A percentile compares a stretch with the other conserved stretches of the same genome.
Conservation (phyloP, 2,888 invertebrate genomes). For the Lycia hirtaria region DNA sequence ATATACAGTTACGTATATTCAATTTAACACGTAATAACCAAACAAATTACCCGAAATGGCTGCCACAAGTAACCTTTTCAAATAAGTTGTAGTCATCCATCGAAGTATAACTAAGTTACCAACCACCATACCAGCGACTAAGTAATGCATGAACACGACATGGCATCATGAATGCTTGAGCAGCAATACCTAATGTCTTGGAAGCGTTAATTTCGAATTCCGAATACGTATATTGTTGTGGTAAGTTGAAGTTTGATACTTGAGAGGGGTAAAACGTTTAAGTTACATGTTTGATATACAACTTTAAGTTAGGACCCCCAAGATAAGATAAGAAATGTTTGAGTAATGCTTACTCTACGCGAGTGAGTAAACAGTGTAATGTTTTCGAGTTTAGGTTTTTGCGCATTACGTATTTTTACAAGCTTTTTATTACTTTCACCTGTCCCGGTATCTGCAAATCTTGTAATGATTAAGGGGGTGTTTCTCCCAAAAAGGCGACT, state of each 20-base stretch:
- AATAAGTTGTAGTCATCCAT: not conserved
- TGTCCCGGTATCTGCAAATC: too few species aligned
- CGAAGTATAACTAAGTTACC: constrained; percentile 6
- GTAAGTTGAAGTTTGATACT: constrained; percentile 5
- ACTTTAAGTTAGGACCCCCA: too few species aligned
- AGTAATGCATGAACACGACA: constrained; percentile 19
- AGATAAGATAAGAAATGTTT: too few species aligned
- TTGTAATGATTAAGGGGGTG: too few species aligned
- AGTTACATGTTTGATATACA: too few species aligned
- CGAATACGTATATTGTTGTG: constrained; percentile 35
- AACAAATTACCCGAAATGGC: not conserved
- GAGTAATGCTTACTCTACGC: too few species aligned
- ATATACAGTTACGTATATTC: too few species aligned
- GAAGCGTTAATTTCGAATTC: constrained; percentile 34
- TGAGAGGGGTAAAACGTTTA: not conserved
- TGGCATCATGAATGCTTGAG: constrained; percentile 24
- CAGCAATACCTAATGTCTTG: constrained; percentile 2
- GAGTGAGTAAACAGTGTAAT: too few species aligned
- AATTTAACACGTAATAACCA: not conserved
- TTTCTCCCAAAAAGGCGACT: too few species aligned
- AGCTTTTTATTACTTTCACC: too few species aligned
- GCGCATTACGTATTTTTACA: too few species aligned
- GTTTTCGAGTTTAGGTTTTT: too few species aligned
- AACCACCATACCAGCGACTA: constrained; percentile 2
- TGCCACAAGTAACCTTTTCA: not conserved